Conservation (phyloP, 2,113 vertebrate genomes). For the Heliornis fulica region DNA sequence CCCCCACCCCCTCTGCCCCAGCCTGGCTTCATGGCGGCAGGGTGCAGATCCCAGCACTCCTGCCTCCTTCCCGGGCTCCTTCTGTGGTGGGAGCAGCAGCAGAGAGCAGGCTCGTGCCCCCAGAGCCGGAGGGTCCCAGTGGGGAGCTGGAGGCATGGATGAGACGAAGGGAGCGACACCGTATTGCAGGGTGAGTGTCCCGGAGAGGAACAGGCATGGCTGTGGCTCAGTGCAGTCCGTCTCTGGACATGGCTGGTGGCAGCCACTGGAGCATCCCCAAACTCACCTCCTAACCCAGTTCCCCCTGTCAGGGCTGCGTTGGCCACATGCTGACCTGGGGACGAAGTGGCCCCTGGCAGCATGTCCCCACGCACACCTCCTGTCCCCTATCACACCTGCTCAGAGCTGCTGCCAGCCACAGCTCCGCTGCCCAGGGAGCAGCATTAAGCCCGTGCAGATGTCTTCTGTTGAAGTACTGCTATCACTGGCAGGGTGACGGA, state of each 20-base stretch:
- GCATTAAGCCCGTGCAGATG: background rate
- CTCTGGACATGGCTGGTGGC: background rate
- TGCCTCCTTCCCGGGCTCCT: background rate
- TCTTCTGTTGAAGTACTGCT: background rate
- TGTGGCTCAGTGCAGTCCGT: background rate
- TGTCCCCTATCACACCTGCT: background rate
- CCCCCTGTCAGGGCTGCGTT: background rate
- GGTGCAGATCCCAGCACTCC: background rate
- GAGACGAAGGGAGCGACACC: rapidly evolving
- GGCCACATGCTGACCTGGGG: rapidly evolving
- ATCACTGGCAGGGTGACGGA: background rate
- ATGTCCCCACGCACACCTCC: rapidly evolving
- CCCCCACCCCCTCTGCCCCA: background rate
- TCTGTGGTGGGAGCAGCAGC: background rate
- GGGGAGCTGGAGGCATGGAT: background rate
- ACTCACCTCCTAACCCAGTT: background rate
- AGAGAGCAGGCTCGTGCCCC: background rate
- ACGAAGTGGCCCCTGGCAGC: background rate
- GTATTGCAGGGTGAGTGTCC: background rate
- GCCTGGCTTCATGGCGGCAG: rapidly evolving
- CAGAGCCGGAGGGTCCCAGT: background rate
- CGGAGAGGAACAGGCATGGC: background rate
- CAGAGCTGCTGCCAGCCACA: rapidly evolving
- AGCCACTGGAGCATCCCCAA: background rate
- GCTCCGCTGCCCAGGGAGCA: background rate